Conservation (phyloP, 1,140 invertebrate species). For the Reticulitermes speratus region DNA sequence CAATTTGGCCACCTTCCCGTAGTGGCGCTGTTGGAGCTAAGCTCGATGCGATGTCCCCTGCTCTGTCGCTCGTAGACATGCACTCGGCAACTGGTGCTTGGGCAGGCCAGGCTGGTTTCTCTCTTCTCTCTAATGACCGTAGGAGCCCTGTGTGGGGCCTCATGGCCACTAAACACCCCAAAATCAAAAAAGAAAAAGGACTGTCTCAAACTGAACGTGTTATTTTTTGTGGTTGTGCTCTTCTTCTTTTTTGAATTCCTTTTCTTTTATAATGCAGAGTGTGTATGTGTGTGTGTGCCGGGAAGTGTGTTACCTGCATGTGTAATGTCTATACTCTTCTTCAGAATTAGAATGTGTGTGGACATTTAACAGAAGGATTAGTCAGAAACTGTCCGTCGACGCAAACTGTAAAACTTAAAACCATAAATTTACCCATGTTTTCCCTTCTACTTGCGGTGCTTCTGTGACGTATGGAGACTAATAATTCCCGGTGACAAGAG, state of each 20-base stretch:
- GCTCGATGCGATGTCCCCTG: neutral
- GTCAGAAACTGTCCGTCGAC: neutral
- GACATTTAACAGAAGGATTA: neutral
- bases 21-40: neutral
- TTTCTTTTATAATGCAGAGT: neutral
- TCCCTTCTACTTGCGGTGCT: neutral
- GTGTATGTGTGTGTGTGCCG: neutral
- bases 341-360: neutral
- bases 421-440: neutral
- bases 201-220: neutral
- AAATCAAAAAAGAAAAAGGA: neutral
- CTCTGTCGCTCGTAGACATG: neutral
- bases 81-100: neutral
- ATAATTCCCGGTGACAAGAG: neutral
- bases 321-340: neutral
- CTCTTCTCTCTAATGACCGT: neutral
- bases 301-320: neutral
- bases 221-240: neutral
- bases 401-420: neutral
- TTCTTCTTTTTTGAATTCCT: neutral
- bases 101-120: neutral
- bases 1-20: too few relatives aligned
- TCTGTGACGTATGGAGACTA: neutral
- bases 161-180: neutral
- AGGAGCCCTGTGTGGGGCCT: neutral